Percentiles rank a stretch among this genome's conserved stretches.
Conservation (phyloP, 1,140 invertebrate genomes). For the Penaeus indicus region DNA sequence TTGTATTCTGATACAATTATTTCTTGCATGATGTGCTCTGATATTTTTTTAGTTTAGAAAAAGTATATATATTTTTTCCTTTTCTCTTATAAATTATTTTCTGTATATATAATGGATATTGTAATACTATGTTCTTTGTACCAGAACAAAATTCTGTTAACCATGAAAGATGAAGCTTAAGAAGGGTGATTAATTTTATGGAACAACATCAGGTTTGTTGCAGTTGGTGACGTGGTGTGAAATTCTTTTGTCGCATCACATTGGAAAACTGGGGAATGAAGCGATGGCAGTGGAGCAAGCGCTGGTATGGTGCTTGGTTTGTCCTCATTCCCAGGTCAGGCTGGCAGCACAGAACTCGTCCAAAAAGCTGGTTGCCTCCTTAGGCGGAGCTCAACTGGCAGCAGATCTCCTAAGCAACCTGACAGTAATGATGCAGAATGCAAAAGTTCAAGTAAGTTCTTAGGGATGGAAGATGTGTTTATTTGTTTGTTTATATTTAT, state of each 20-base stretch:
- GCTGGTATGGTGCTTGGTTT: constrained; percentile 77
- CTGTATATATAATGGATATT: too few species aligned
- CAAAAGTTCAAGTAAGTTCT: constrained; percentile 72
- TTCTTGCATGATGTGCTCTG: background rate
- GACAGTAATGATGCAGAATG: constrained; percentile 73
- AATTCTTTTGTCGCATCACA: constrained; percentile 76
- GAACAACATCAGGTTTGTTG: constrained; percentile 72
- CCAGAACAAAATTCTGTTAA: background rate
- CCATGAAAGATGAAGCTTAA: background rate
- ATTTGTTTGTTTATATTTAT: background rate
- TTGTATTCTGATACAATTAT: background rate
- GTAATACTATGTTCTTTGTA: background rate
- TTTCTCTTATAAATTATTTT: background rate
- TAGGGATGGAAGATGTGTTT: background rate
- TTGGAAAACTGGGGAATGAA: constrained; percentile 75
- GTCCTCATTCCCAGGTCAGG: constrained; percentile 68
- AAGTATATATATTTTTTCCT: too few species aligned
- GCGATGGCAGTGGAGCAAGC: constrained; percentile 75
- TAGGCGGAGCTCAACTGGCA: constrained; percentile 72
- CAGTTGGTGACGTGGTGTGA: constrained; percentile 78
- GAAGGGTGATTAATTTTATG: background rate
- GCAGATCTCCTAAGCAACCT: constrained; percentile 77
- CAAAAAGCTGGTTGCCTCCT: constrained; percentile 70
- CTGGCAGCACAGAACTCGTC: constrained; percentile 68
- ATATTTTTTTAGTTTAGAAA: too few species aligned